Evolutionary conservation across 2,888 invertebrate genomes (phyloP).

Genomic region (Cosmopolites sordidus): DNA sequence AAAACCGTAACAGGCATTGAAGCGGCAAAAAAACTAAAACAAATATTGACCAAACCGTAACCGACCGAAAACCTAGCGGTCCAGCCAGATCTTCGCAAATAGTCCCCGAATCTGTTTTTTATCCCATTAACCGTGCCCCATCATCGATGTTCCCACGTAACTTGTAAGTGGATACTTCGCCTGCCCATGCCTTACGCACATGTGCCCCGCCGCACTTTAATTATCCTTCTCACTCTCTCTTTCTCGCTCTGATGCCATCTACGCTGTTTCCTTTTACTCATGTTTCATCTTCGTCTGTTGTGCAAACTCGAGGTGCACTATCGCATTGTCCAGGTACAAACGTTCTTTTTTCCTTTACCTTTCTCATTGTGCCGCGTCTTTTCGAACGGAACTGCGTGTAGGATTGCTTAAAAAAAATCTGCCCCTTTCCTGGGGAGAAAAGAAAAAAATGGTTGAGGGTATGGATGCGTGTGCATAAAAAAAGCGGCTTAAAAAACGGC

Average conservation of each 20-base stretch:
- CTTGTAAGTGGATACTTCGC: slow-evolving; percentile 43
- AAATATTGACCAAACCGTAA: slow-evolving; percentile 47
- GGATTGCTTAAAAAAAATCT: slow-evolving; percentile 49
- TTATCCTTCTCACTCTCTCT: slow-evolving; percentile 19
- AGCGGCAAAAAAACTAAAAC: slow-evolving; percentile 13
- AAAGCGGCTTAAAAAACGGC: slow-evolving; percentile 49
- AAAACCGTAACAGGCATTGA: background rate
- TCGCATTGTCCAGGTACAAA: too few relatives aligned
- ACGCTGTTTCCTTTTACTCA: too few relatives aligned
- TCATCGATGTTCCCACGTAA: slow-evolving; percentile 37
- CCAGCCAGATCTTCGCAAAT: slow-evolving; percentile 25
- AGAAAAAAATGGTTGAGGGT: too few relatives aligned
- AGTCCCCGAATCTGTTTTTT: slow-evolving; percentile 39
- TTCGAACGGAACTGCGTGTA: slow-evolving; percentile 49
- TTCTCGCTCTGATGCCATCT: background rate
- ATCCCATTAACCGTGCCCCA: slow-evolving; percentile 29
- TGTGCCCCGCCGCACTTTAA: slow-evolving; percentile 40
- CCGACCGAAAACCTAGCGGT: slow-evolving; percentile 33
- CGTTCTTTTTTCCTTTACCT: slow-evolving; percentile 27
- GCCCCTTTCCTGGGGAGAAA: slow-evolving; percentile 44
- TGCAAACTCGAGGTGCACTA: too few relatives aligned
- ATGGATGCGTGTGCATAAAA: slow-evolving; percentile 44
- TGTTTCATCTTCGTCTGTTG: too few relatives aligned
- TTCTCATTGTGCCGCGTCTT: slow-evolving; percentile 32
- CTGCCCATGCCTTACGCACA: slow-evolving; percentile 36